phyloP scores from a whole-genome alignment of 2,113 vertebrate genomes.

The Scalopus aquaticus region DNA sequence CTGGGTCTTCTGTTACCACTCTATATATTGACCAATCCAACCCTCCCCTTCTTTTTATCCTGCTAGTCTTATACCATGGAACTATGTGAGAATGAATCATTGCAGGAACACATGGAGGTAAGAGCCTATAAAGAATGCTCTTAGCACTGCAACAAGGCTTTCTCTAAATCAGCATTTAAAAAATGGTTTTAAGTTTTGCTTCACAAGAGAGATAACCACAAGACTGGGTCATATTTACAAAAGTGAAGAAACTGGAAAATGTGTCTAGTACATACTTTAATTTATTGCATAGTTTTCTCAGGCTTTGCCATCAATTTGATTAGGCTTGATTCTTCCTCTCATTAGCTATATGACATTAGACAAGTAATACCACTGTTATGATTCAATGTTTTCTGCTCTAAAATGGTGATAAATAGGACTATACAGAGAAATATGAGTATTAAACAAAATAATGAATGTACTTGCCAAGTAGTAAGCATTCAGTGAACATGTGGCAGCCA shows the following conservation, averaged over 20 bases:
- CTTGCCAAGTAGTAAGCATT: background rate
- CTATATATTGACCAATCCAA: background rate
- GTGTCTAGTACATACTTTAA: background rate
- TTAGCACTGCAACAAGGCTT: background rate
- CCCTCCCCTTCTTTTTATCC: background rate
- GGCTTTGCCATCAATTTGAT: background rate
- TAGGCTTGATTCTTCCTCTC: background rate
- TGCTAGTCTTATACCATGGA: background rate
- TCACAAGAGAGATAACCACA: background rate
- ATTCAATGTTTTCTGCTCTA: background rate
- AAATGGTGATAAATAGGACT: background rate
- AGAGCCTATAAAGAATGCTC: background rate
- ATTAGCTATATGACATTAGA: background rate
- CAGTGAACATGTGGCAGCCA: background rate
- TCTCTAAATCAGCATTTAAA: background rate
- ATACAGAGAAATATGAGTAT: background rate
- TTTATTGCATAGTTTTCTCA: background rate
- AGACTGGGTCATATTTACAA: background rate
- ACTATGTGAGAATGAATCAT: background rate
- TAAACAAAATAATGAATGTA: background rate
- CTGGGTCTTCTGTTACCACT: background rate
- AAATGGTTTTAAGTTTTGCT: conserved; percentile 5
- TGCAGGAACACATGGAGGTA: background rate
- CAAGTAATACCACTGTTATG: background rate
- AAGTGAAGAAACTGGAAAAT: background rate